These are phyloP conservation scores for Fragum whitleyi DNA, from an alignment of 2,888 invertebrate genomes.

Conservation along the genomic window DNA sequence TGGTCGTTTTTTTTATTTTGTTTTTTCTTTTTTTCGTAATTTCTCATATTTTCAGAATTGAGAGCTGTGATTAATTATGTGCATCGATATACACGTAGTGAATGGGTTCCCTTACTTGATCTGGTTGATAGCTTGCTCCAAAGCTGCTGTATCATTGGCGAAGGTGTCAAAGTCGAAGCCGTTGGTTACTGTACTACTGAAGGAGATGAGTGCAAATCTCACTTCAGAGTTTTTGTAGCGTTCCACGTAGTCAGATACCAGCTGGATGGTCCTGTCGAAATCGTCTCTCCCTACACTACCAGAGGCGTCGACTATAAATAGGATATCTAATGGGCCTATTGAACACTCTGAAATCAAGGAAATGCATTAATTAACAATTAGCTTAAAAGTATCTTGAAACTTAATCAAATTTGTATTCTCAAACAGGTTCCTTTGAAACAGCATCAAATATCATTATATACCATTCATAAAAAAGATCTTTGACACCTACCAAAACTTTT, in stretches of 20 bases:
- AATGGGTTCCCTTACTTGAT: constrained; percentile 3
- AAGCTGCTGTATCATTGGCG: background rate
- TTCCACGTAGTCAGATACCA: constrained; percentile 26
- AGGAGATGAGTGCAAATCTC: constrained; percentile 32
- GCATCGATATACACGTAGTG: too few species aligned
- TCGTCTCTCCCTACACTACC: constrained; percentile 38
- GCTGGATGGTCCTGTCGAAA: constrained; percentile 15
- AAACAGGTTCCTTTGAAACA: too few species aligned
- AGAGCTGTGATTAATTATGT: too few species aligned
- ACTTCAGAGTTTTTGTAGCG: constrained; percentile 9
- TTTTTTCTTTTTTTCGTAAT: too few species aligned
- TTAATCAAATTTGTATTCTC: too few species aligned
- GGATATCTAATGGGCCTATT: constrained; percentile 22
- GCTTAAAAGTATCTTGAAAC: background rate
- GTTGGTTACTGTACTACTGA: background rate
- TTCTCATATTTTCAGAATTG: too few species aligned
- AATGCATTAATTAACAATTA: background rate
- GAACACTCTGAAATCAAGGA: constrained; percentile 10
- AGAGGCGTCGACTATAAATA: constrained; percentile 47
- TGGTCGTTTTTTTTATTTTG: too few species aligned
- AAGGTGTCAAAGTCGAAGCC: constrained; percentile 33
- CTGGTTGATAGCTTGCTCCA: constrained; percentile 7
- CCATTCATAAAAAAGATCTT: background rate
- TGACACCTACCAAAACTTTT: too few species aligned
- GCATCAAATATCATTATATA: too few species aligned